phyloP scores from a whole-genome alignment of 30 jellyfish, hydroid and myxozoan genomes.

The Rhopilema esculentum region DNA sequence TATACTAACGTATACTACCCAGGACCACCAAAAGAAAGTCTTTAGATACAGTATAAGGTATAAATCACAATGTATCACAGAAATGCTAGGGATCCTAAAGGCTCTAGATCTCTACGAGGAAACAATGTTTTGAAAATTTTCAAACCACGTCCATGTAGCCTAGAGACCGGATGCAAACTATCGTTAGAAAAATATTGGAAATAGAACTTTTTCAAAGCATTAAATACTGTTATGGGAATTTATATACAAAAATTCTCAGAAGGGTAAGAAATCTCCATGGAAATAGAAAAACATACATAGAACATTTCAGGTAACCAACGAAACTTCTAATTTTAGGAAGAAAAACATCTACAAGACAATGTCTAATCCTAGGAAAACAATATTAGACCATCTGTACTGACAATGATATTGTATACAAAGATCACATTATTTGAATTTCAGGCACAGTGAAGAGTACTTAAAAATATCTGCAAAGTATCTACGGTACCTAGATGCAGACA shows the following conservation, averaged over 20 bases:
- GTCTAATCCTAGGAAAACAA: neutral
- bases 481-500: neutral
- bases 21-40: no score
- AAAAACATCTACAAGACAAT: neutral
- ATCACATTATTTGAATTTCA: neutral
- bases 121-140: no score
- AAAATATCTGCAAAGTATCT: neutral
- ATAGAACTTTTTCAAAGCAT: no score
- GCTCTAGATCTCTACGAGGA: neutral
- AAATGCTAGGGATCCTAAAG: no score
- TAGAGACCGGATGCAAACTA: neutral
- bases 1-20: no score
- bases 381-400: neutral
- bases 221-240: neutral
- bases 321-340: neutral
- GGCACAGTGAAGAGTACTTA: neutral
- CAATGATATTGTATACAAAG: neutral
- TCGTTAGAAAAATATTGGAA: neutral
- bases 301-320: neutral
- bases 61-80: neutral
- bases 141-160: neutral
- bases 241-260: neutral
- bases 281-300: neutral
- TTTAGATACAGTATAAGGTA: neutral
- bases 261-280: neutral